Percentiles rank a stretch among this genome's conserved stretches.
phyloP scores from a whole-genome alignment of 2,797 vertebrate genomes.

The Enteromius treurensis region DNA sequence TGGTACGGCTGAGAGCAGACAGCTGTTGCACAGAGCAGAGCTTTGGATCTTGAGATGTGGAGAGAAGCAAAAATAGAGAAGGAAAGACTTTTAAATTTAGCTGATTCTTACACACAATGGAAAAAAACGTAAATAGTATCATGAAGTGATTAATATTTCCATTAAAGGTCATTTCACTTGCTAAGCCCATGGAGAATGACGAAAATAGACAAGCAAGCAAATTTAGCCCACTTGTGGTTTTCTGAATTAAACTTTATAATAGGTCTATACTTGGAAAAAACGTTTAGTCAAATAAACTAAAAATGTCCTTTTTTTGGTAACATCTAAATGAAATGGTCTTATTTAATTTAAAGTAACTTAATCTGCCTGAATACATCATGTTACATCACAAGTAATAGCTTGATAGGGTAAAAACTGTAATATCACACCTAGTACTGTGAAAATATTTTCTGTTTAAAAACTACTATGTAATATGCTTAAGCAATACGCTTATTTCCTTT shows the following conservation, averaged over 20 bases:
- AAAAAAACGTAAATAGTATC: neutral
- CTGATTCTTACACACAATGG: neutral
- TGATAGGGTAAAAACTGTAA: neutral
- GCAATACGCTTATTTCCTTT: neutral
- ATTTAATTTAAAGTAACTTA: neutral
- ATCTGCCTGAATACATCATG: neutral
- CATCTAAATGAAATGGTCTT: neutral
- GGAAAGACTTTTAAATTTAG: constrained; percentile 8
- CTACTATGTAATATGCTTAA: neutral
- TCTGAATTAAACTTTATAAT: neutral
- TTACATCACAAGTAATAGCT: neutral
- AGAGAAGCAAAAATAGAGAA: constrained; percentile 34
- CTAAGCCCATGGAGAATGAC: neutral
- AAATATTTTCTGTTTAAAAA: neutral
- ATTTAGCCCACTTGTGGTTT: neutral
- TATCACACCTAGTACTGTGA: neutral
- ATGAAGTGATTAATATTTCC: neutral
- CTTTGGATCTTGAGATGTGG: constrained; percentile 76
- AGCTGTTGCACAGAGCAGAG: constrained; percentile 76
- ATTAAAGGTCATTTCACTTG: neutral
- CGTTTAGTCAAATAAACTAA: neutral
- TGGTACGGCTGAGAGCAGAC: constrained; percentile 76
- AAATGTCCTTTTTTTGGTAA: neutral
- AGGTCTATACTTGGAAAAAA: neutral
- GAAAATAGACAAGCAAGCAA: constrained; percentile 5